Evolutionary conservation across 2,797 vertebrate species (phyloP), one percentile per base, ranked within the genome.

Genomic region (Gastrophryne carolinensis): DNA sequence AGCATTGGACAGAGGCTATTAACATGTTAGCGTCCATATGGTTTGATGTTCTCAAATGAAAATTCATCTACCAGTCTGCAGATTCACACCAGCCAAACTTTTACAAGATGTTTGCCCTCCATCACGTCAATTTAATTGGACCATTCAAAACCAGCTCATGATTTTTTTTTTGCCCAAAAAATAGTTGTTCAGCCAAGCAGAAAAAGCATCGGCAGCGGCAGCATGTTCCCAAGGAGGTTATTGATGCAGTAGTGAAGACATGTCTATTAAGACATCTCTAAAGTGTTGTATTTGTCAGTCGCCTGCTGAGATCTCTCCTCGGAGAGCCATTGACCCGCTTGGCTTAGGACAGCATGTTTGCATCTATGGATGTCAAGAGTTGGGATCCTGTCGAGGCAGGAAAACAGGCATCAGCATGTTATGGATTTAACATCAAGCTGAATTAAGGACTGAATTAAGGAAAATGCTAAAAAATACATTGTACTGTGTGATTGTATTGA

Each of bases 241-340:
- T 26, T 44, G 67, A 47, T 15, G 39, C 52, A 24, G 50, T 7
- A 4, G 26, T 27, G 52, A 65, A 65, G 60, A 71, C 15, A 8
- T 50, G 30, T 72, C 67, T 78, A 78, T 65, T 72, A 78, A 65
- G 61, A 35, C 23, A 27, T 44, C 58, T 57, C 67, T 65, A 47
- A 78, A 65, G 58, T 58, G 60, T 52, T 72, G 49, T 71, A 54
- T 50, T 56, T 72, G 75, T 65, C 41, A 72, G 39, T 49, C 52
- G 50, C 61, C 67, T 49, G 67, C 68, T 66, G 61, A 23, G 60
- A 52, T 44, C 52, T 49, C 41, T 60, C 68, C 30, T 58, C 24
- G 30, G 67, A 65, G 52, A 64, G 44, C 39, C 54, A 49, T 50
- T 78, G 66, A 71, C 67, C 75, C 24, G 60, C 10, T 53, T 52